Conservation (phyloP, 2,888 invertebrate genomes). For the Conchocele bisecta region DNA sequence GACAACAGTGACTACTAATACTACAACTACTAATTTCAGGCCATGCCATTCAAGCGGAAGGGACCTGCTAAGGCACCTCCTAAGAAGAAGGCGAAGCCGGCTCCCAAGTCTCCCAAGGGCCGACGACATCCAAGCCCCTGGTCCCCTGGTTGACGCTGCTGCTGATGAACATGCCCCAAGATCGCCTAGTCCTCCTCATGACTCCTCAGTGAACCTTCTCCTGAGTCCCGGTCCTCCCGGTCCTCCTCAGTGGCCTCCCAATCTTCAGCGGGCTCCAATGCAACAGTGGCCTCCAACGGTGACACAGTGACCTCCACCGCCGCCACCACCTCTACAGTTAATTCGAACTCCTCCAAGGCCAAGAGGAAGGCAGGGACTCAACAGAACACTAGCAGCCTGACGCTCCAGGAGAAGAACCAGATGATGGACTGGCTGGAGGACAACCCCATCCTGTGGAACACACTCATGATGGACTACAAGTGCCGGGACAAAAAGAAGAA, state of each 20-base stretch:
- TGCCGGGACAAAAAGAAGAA: too few species aligned
- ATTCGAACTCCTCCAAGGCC: background rate
- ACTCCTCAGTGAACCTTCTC: too few species aligned
- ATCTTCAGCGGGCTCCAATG: too few species aligned
- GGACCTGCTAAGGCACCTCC: background rate
- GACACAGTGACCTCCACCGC: background rate
- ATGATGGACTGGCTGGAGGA: background rate
- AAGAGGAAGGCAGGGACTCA: background rate
- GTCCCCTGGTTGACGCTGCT: background rate
- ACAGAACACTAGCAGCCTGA: background rate
- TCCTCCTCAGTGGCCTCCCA: background rate
- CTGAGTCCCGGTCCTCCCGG: background rate
- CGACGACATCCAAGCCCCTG: too few species aligned
- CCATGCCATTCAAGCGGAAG: background rate
- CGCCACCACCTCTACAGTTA: background rate
- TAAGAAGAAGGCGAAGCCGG: background rate
- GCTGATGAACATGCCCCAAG: background rate
- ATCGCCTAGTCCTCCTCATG: too few species aligned
- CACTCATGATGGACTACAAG: too few species aligned
- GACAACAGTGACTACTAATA: background rate
- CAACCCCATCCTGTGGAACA: too few species aligned
- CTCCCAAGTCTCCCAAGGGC: background rate
- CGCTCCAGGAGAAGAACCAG: background rate
- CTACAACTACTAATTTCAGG: background rate
- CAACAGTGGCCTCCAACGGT: background rate